phyloP scores from a whole-genome alignment of 2,888 invertebrate species.

The Megamerina dolium region DNA sequence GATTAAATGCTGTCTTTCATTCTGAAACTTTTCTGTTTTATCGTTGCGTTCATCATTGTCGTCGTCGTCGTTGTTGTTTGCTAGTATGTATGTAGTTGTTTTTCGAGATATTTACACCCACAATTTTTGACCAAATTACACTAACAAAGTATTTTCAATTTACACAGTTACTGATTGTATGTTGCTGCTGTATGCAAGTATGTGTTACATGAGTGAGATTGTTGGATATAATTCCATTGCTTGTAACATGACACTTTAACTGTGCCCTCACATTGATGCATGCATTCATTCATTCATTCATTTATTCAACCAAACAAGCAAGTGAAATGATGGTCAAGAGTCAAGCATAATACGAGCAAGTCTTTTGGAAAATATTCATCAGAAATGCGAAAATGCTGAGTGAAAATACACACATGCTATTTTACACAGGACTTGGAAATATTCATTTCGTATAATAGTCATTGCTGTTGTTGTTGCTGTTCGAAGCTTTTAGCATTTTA shows the following conservation, averaged over 20 bases:
- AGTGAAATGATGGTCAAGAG: not conserved
- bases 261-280: not conserved
- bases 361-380: constrained; percentile 3
- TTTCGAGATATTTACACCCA: constrained; percentile 1
- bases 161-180: constrained; percentile 4
- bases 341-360: not conserved
- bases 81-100: no score
- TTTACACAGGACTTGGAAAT: no score
- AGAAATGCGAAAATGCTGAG: no score
- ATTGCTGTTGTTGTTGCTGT: no score
- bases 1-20: no score
- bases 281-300: not conserved
- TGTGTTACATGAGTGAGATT: no score
- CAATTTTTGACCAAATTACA: constrained; percentile 5
- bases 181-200: constrained; percentile 1
- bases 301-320: not conserved
- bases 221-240: no score
- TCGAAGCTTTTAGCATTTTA: no score
- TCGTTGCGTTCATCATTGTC: no score
- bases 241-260: not conserved
- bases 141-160: constrained; percentile 8
- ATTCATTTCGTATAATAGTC: no score
- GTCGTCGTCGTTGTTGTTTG: no score
- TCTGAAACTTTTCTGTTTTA: no score
- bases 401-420: constrained; percentile 12